These are phyloP conservation scores for Andrena camellia DNA, from an alignment of 2,888 invertebrate species.

Conservation along the genomic window DNA sequence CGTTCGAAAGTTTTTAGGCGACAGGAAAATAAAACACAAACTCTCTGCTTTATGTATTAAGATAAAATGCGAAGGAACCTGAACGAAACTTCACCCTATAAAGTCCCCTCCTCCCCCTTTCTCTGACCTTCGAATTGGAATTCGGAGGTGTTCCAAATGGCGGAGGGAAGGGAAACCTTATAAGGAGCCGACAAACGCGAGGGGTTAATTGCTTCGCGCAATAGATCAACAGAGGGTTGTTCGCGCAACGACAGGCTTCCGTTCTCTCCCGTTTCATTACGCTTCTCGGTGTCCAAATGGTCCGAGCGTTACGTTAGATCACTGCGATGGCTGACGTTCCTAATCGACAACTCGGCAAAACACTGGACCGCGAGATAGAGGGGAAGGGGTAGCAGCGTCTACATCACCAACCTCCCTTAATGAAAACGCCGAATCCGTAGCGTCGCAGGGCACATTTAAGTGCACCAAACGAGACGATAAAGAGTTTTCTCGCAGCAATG, in stretches of 20 bases:
- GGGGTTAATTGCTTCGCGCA: constrained; percentile 75
- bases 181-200: constrained; percentile 47
- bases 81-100: too few relatives aligned
- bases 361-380: too few relatives aligned
- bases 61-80: too few relatives aligned
- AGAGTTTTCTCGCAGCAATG: constrained; percentile 77
- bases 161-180: constrained; percentile 58
- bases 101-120: neutral
- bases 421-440: constrained; percentile 21
- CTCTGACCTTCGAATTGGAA: neutral
- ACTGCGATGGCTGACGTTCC: neutral
- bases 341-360: too few relatives aligned
- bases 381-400: neutral
- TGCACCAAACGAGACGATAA: constrained; percentile 78
- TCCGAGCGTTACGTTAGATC: neutral
- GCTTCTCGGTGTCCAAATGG: neutral
- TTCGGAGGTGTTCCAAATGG: neutral
- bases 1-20: too few relatives aligned
- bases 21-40: too few relatives aligned
- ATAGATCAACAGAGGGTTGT: constrained; percentile 70
- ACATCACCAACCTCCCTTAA: neutral
- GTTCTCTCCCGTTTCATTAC: constrained; percentile 43
- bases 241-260: constrained; percentile 75
- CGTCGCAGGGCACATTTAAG: constrained; percentile 45
- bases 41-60: too few relatives aligned